phyloP scores from a whole-genome alignment of 1,140 invertebrate species.

The Cotesia glomerata region DNA sequence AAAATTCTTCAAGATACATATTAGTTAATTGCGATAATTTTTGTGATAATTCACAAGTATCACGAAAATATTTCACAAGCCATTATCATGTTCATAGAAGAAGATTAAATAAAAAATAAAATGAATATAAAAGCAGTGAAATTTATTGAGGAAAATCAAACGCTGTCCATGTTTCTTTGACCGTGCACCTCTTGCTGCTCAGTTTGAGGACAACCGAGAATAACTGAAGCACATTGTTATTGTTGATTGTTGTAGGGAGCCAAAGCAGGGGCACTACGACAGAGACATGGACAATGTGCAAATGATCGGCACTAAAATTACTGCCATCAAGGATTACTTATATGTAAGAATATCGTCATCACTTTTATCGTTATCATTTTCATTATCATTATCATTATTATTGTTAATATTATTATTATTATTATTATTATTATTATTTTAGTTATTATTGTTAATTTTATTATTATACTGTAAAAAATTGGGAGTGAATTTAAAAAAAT shows the following conservation, averaged over 20 bases:
- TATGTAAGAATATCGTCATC: constrained; percentile 54
- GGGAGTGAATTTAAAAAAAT: too few relatives aligned
- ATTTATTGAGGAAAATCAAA: neutral
- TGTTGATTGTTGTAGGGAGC: constrained; percentile 62
- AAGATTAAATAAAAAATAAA: too few relatives aligned
- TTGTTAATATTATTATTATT: neutral
- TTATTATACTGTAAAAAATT: too few relatives aligned
- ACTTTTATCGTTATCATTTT: neutral
- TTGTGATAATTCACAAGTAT: too few relatives aligned
- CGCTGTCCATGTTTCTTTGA: constrained; percentile 39
- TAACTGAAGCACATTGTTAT: constrained; percentile 56
- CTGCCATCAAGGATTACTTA: constrained; percentile 64
- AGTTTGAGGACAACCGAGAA: constrained; percentile 18
- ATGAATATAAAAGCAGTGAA: neutral
- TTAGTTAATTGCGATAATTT: too few relatives aligned
- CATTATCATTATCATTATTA: neutral
- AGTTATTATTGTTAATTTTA: too few relatives aligned
- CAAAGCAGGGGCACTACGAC: constrained; percentile 54
- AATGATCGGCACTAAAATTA: constrained; percentile 64
- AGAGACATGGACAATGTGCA: constrained; percentile 64
- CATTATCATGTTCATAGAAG: too few relatives aligned
- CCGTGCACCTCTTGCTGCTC: constrained; percentile 15
- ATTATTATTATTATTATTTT: too few relatives aligned
- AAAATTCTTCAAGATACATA: too few relatives aligned
- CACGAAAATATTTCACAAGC: too few relatives aligned